phyloP scores from a whole-genome alignment of 1,140 invertebrate genomes.

The Brachionus asplanchnoidis region DNA sequence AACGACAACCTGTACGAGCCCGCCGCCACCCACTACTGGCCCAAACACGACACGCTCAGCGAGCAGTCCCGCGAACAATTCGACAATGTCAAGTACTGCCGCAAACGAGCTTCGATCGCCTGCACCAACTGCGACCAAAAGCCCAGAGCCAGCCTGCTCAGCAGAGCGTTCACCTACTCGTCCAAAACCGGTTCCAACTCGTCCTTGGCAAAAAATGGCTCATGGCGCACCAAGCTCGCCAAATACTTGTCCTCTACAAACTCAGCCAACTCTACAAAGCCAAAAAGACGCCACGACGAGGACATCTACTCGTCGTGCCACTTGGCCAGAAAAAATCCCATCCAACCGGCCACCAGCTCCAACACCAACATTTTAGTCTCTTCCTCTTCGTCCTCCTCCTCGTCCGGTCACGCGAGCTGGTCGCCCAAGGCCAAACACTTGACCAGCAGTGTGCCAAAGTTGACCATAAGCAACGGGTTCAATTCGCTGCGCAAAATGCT shows the following conservation, averaged over 20 bases:
- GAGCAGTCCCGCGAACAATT: neutral
- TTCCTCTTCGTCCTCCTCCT: neutral
- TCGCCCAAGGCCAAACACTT: neutral
- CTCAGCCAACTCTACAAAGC: neutral
- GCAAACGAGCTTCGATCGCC: neutral
- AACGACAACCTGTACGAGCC: conserved; percentile 2
- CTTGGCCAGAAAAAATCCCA: conserved; percentile 1
- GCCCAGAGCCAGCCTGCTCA: neutral
- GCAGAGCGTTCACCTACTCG: neutral
- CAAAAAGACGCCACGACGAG: neutral
- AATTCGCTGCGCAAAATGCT: conserved; percentile 11
- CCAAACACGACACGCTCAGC: neutral
- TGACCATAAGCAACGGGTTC: neutral
- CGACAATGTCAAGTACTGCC: neutral
- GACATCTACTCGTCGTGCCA: conserved; percentile 36
- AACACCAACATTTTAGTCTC: neutral
- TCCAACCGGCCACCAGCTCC: neutral
- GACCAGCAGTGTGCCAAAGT: neutral
- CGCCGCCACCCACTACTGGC: neutral
- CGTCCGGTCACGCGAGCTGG: neutral
- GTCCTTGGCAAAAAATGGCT: neutral
- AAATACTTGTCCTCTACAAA: neutral
- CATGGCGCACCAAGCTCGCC: neutral
- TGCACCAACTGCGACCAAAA: neutral
- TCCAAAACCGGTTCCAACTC: neutral